Percentiles rank a stretch among this genome's conserved stretches.
Evolutionary conservation across 2,113 vertebrate species (phyloP).

Genomic region (Phrynosoma blainvillii): DNA sequence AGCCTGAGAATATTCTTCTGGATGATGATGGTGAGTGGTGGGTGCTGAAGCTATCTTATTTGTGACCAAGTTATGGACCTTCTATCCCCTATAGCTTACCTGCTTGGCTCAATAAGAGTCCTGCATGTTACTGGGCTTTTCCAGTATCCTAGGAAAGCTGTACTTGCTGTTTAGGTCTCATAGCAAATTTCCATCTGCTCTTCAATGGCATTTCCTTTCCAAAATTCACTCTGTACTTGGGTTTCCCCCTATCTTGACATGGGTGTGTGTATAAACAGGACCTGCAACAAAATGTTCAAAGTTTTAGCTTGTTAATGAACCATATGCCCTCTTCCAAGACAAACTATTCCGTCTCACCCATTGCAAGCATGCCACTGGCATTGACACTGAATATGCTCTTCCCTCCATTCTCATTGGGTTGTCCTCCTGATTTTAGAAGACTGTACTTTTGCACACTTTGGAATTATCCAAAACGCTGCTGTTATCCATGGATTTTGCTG

Average conservation of each 20-base stretch:
- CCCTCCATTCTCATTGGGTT: background rate
- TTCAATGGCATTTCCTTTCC: background rate
- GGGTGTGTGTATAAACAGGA: background rate
- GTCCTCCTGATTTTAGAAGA: too few relatives aligned
- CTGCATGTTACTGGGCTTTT: background rate
- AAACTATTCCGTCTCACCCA: background rate
- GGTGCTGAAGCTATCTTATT: rapidly evolving
- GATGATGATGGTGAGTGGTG: slow-evolving; percentile 67
- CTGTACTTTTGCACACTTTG: too few relatives aligned
- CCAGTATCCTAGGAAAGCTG: background rate
- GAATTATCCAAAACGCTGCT: too few relatives aligned
- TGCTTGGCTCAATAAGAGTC: background rate
- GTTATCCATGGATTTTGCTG: too few relatives aligned
- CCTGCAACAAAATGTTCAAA: too few relatives aligned
- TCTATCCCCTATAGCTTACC: background rate
- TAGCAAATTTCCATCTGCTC: background rate
- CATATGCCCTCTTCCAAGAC: background rate
- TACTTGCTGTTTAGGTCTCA: background rate
- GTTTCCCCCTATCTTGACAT: background rate
- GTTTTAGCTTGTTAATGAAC: background rate
- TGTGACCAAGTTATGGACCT: rapidly evolving
- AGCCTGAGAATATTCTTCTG: slow-evolving; percentile 71
- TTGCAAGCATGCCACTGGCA: too few relatives aligned
- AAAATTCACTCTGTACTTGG: background rate
- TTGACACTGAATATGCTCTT: background rate